phyloP scores from a whole-genome alignment of 92 coral and sea anemone genomes.

The Actinostola sp. region DNA sequence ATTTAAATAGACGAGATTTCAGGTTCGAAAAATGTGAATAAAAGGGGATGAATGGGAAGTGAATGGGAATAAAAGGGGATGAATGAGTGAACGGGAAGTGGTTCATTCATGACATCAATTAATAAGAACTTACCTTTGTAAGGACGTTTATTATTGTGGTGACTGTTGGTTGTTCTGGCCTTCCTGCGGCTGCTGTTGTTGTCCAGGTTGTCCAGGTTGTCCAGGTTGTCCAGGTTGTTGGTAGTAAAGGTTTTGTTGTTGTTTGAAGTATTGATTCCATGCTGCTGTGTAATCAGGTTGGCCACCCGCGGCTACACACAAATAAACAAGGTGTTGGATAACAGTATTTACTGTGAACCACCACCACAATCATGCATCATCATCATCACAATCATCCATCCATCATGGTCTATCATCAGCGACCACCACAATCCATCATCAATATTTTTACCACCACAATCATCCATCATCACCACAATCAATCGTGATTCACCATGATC shows the following conservation, averaged over 20 bases:
- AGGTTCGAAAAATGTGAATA: no score
- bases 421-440: no score
- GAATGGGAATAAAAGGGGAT: not conserved
- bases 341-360: no score
- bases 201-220: slow-evolving; percentile 54
- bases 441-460: no score
- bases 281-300: slow-evolving; percentile 98
- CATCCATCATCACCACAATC: no score
- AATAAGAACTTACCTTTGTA: slow-evolving; percentile 12
- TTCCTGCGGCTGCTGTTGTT: slow-evolving; percentile 49
- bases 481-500: no score
- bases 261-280: slow-evolving; percentile 95
- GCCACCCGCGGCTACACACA: slow-evolving; percentile 49
- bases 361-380: no score
- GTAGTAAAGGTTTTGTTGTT: slow-evolving; percentile 90
- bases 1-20: no score
- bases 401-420: no score
- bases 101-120: not conserved
- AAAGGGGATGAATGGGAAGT: not conserved
- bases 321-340: no score
- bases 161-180: slow-evolving; percentile 36
- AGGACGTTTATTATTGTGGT: no score
- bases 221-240: slow-evolving; percentile 76
- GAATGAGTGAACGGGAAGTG: not conserved
- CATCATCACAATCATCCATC: no score